Percentiles rank a stretch among this genome's conserved stretches.
Evolutionary conservation across 2,797 vertebrate genomes (phyloP).

Genomic region (Gallirallus australis): DNA sequence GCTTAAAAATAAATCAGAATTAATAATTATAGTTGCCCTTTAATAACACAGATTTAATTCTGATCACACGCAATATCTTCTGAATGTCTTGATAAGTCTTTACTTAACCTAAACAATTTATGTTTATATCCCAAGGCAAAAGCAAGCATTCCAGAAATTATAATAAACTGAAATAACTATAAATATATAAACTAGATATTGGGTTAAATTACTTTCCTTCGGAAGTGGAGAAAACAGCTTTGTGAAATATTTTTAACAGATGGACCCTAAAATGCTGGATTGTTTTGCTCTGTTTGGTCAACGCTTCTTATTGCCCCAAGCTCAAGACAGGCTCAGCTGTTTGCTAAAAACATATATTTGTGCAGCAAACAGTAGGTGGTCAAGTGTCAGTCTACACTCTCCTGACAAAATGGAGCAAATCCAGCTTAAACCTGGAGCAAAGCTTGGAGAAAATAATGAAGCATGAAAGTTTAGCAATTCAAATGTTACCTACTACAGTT

Average conservation of each 20-base stretch:
- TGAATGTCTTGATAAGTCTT: constrained; percentile 29
- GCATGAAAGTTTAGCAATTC: background rate
- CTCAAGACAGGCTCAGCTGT: background rate
- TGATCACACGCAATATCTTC: background rate
- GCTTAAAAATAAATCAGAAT: constrained; percentile 40
- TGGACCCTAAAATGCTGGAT: background rate
- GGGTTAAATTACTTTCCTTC: background rate
- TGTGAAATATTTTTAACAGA: background rate
- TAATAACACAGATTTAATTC: constrained; percentile 26
- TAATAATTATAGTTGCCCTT: constrained; percentile 36
- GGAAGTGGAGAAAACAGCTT: background rate
- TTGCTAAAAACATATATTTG: background rate
- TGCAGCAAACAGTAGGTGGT: background rate
- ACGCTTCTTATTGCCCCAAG: background rate
- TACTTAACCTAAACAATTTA: constrained; percentile 18
- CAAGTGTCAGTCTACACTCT: background rate
- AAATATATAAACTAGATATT: background rate
- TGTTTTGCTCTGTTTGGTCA: background rate
- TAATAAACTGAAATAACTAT: constrained; percentile 1
- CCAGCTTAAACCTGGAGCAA: background rate
- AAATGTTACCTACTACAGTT: background rate
- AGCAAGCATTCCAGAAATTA: constrained; percentile 2
- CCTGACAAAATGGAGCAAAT: background rate
- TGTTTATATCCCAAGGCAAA: constrained; percentile 12
- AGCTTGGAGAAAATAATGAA: background rate